Base-by-base conservation (phyloP, 2,888 invertebrate species). In the Ochlodes sylvanus region DNA sequence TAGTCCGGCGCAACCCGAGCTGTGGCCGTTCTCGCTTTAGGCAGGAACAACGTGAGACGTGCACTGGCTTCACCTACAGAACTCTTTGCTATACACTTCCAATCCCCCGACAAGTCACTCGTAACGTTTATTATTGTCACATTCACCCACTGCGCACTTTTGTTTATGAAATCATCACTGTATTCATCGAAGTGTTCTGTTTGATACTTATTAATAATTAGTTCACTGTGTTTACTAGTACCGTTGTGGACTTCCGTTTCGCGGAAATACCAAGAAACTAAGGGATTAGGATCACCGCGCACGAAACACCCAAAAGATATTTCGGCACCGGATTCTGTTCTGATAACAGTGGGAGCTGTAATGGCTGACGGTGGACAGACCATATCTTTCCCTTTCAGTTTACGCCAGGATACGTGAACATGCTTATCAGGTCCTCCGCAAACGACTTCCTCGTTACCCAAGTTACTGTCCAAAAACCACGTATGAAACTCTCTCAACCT, bases 51-150 rank as follows among this genome's bases (percentile, higher is more conserved):
- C n/a, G 92, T 94, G 34, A 96, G 93, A 81, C 95, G 96, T 69
- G 94, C 92, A 74, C 93, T 94, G 19, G 94, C 93, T 70, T 94
- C 92, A 9, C 95, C 96, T 61, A 95, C 93, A 56, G 94, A 83
- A 88, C 97, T 97, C 77, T 94, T 95, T 0, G 97, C 97, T 76
- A 94, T 94, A 86, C 98, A 98, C 66, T 96, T 95, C 90, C 98
- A 98, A 75, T 97, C 96, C 2, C 98, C 98, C 1, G 97, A 96
- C 82, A 98, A 97, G 58, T 95, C 94, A 79, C 96, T 97, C 74
- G 96, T 97, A 74, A 97, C 96, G 85, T 98, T 97, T 76, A 94
- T 95, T 71, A 98, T 95, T 68, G 97, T 97, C 71, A 98, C 94
- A 82, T 97, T 97, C 76, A 95, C 95, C 97, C 97, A 97, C 82